Base-by-base conservation (phyloP, 2,113 vertebrate species). In the Hiodon tergisus region DNA sequence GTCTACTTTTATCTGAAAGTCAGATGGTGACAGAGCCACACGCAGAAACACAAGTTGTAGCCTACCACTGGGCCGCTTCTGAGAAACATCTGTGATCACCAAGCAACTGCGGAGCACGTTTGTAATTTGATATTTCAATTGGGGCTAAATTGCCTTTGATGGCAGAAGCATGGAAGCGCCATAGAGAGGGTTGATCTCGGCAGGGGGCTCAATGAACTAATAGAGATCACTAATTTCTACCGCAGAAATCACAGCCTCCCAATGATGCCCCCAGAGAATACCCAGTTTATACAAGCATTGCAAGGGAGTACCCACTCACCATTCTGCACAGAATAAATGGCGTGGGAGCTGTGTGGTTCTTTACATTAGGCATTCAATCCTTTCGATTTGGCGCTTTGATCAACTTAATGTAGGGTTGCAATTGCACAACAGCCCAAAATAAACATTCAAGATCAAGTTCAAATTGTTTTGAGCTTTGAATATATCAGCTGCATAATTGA, bases 121-220 rank as follows among this genome's bases (percentile, higher is more conserved):
- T 73, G 72, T 66, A 73, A 73, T 73, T 73, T 55, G 72, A 73
- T 73, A 73, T 73, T 73, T 73, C 61, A 73, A 73, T 73, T 62
- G 61, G 61, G 16, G 72, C 72, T 73, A 62, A 73, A 73, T 73
- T 65, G 61, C 59, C 59, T 66, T 65, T 61, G 60, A 73, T 14
- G 72, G 61, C 61, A 53, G 65, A 66, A 50, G 55, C 72, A 73
- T 73, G 72, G 65, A 62, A 65, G 72, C 14, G 16, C 10, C 31
- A 66, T 17, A 46, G 50, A 52, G 47, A 51, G 52, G 61, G 51
- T 73, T 73, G 52, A 62, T 31, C 61, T 5, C 59, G 31, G 61
- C 50, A 69, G 48, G 72, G 50, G 50, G 72, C 14, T 73, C 72
- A 46, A 31, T 65, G 50, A 73, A 62, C 60, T 61, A 73, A 73